Base-by-base conservation (phyloP, 1,140 invertebrate species). In the Leptopilina boulardi region DNA sequence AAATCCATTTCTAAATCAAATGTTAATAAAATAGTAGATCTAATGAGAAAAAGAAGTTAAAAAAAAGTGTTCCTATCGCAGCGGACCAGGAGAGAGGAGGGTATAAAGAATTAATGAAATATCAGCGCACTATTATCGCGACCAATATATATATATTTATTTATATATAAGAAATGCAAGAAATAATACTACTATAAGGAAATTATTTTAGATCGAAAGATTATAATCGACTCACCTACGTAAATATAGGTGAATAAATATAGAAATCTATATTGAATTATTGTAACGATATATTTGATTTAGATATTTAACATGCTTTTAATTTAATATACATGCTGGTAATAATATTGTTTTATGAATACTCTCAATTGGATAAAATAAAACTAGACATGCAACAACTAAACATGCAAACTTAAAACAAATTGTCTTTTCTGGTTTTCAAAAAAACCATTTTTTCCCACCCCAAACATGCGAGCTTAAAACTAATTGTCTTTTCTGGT, bases 1-100 rank as follows among this genome's bases (percentile, higher is more conserved):
- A 66, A 66, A 66, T 66, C 23, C 13, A 23, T 66, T 66, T 66
- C 59, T 66, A 66, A 66, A 66, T 66, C 59, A 66, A 66, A 66
- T 66, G 59, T 66, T 66, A 66, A 66, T 66, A 66, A 66, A 38
- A 66, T 66, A n/a, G 59, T 30, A 66, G 59, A 66, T 66, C 23
- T 66, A 66, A 26, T 59, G 59, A 15, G 23, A 30, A 23, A 30
- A 30, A 66, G 13, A 66, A 66, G 26, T 4, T 1, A 9, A 38
- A 38, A 38, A 38, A 38, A 38, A 38, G 9, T 38, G 2, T 6
- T 38, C 30, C 21, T 10, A 19, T 56, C 54, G 10, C 54, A n/a
- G 54, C 54, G 19, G 18, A 21, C 54, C 21, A 23, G 19, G 3
- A 18, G 15, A 66, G 59, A 3, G 59, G 59, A 66, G 26, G 11